Percentiles rank a stretch among this genome's conserved stretches.
Evolutionary conservation across 2,888 invertebrate species (phyloP).

Genomic region (Xanthostigma xanthostigma): DNA sequence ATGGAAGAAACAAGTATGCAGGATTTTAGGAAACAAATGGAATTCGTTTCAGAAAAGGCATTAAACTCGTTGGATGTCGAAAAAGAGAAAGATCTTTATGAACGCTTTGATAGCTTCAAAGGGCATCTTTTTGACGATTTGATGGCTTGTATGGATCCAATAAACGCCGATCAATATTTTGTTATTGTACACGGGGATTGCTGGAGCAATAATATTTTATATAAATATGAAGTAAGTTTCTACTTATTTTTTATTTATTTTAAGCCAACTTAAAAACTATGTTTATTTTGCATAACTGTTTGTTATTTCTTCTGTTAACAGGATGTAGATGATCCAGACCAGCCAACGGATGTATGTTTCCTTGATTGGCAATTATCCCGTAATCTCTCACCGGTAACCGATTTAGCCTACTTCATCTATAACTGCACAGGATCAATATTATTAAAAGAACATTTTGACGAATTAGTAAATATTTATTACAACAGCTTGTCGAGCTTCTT

Average conservation of each 20-base stretch:
- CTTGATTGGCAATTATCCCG: slow-evolving; percentile 19
- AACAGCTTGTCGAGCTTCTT: slow-evolving; percentile 17
- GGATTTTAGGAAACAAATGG: no score
- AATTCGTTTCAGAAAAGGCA: background rate
- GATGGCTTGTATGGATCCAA: slow-evolving; percentile 6
- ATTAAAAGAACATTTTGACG: slow-evolving; percentile 17
- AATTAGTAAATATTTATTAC: slow-evolving; percentile 21
- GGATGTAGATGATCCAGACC: slow-evolving; percentile 8
- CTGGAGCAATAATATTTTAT: slow-evolving; percentile 18
- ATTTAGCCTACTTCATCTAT: slow-evolving; percentile 23
- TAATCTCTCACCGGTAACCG: slow-evolving; percentile 18
- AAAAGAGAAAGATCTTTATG: background rate
- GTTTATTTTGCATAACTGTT: no score
- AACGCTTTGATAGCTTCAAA: slow-evolving; percentile 10
- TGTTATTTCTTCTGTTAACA: background rate
- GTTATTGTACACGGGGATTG: slow-evolving; percentile 19
- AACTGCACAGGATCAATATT: slow-evolving; percentile 18
- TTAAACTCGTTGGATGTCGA: background rate
- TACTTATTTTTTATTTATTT: no score
- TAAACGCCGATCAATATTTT: slow-evolving; percentile 12
- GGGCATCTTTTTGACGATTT: slow-evolving; percentile 4
- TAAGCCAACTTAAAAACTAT: no score
- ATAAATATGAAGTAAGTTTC: slow-evolving; percentile 15
- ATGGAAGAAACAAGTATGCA: background rate
- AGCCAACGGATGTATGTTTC: slow-evolving; percentile 17